phyloP scores from a whole-genome alignment of 2,113 vertebrate species.

The Onychostruthus taczanowskii region DNA sequence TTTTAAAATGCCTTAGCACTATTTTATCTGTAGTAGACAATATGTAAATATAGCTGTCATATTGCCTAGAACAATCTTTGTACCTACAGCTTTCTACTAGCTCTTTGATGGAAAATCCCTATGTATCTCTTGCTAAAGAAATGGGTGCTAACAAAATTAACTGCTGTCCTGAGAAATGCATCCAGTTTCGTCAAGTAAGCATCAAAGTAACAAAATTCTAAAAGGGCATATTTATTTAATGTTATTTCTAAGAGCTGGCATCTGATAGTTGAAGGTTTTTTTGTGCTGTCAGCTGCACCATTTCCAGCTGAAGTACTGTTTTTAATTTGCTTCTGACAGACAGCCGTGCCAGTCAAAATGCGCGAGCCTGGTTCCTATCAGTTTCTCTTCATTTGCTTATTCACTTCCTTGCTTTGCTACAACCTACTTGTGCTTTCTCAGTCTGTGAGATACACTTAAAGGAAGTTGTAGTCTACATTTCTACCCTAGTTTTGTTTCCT shows the following conservation, averaged over 20 bases:
- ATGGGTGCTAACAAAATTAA: background rate
- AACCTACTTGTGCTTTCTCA: slow-evolving; percentile 6
- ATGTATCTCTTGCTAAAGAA: background rate
- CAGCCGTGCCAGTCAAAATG: slow-evolving; percentile 3
- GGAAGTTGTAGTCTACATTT: background rate
- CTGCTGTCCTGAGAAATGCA: background rate
- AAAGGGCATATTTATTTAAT: slow-evolving; percentile 7
- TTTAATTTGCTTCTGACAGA: slow-evolving; percentile 24
- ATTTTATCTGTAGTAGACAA: background rate
- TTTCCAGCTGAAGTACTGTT: slow-evolving; percentile 28
- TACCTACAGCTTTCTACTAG: background rate
- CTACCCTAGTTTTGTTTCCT: background rate
- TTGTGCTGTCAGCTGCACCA: slow-evolving; percentile 6
- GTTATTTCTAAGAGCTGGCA: slow-evolving; percentile 14
- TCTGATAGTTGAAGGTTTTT: slow-evolving; percentile 18
- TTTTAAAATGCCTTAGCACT: background rate
- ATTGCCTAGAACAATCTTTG: background rate
- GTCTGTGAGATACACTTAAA: background rate
- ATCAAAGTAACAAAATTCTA: background rate
- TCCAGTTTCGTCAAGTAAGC: slow-evolving; percentile 22
- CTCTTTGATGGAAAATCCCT: background rate
- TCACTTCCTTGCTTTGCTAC: background rate
- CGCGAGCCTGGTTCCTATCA: background rate
- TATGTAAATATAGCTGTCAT: background rate
- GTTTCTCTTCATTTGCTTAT: slow-evolving; percentile 35